A percentile compares a stretch with the other conserved stretches of the same genome.
These are phyloP conservation scores for Polietes domitor DNA, from an alignment of 2,888 invertebrate species.

Conservation along the genomic window DNA sequence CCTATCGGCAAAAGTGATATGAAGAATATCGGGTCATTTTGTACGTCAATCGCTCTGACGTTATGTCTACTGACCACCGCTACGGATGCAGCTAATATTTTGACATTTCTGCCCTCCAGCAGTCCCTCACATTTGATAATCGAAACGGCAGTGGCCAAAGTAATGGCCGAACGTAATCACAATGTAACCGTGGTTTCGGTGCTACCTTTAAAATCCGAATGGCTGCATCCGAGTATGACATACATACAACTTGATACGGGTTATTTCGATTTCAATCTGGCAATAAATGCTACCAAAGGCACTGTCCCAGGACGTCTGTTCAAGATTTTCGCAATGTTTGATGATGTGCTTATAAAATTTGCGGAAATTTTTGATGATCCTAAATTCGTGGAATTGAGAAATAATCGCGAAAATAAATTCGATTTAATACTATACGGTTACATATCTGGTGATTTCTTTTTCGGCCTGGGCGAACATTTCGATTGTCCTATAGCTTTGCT, in stretches of 20 bases:
- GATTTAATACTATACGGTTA: slow-evolving; percentile 72
- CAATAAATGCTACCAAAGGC: slow-evolving; percentile 18
- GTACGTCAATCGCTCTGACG: background rate
- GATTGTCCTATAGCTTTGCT: slow-evolving; percentile 71
- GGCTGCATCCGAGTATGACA: slow-evolving; percentile 39
- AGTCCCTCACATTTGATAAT: slow-evolving; percentile 71
- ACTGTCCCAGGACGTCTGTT: background rate
- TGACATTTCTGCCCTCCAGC: slow-evolving; percentile 69
- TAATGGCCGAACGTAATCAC: slow-evolving; percentile 70
- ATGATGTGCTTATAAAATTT: slow-evolving; percentile 4
- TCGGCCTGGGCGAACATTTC: slow-evolving; percentile 73
- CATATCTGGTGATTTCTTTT: slow-evolving; percentile 68
- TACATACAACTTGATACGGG: slow-evolving; percentile 63
- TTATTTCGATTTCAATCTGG: slow-evolving; percentile 13
- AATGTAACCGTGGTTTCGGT: slow-evolving; percentile 71
- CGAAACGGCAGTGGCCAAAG: slow-evolving; percentile 69
- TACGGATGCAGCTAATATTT: slow-evolving; percentile 64
- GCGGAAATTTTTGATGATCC: slow-evolving; percentile 66
- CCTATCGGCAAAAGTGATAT: background rate
- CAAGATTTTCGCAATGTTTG: background rate
- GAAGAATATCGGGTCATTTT: background rate
- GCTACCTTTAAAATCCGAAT: slow-evolving; percentile 57
- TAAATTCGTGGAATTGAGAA: slow-evolving; percentile 64
- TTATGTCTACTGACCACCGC: background rate
- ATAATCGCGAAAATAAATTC: slow-evolving; percentile 67